Percentiles rank a stretch among this genome's conserved stretches.
These are phyloP conservation scores for Electrona antarctica DNA, from an alignment of 2,113 vertebrate species.

Conservation along the genomic window DNA sequence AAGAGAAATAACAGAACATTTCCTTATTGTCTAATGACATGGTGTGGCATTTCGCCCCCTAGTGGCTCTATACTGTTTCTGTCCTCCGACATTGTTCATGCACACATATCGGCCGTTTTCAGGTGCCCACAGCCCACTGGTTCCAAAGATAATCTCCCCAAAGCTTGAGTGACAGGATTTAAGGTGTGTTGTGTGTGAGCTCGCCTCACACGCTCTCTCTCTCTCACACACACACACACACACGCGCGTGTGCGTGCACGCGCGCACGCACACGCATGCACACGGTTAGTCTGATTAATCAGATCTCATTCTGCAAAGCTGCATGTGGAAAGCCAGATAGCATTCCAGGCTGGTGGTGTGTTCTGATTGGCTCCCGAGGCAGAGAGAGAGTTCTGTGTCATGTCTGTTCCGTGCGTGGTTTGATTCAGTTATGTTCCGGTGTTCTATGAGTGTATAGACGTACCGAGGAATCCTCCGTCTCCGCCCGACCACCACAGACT, in stretches of 20 bases:
- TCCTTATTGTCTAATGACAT: conserved; percentile 47
- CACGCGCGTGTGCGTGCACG: conserved; percentile 8
- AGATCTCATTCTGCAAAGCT: too few species aligned
- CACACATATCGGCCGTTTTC: conserved; percentile 39
- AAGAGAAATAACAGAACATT: conserved; percentile 9
- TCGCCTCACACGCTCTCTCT: conserved; percentile 28
- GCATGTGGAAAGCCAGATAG: too few species aligned
- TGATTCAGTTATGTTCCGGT: too few species aligned
- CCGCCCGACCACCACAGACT: too few species aligned
- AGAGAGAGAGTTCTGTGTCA: too few species aligned
- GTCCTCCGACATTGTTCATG: conserved; percentile 46
- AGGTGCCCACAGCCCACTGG: conserved; percentile 55
- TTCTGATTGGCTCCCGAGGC: too few species aligned
- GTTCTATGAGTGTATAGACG: too few species aligned
- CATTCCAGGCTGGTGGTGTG: too few species aligned
- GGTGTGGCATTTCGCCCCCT: conserved; percentile 55
- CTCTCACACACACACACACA: background rate
- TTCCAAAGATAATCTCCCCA: conserved; percentile 62
- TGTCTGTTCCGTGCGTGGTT: too few species aligned
- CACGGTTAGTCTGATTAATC: background rate
- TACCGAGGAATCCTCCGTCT: too few species aligned
- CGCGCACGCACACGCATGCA: conserved; percentile 25
- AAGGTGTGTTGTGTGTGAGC: conserved; percentile 55
- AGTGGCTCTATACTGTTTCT: conserved; percentile 69
- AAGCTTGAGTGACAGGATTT: conserved; percentile 70